Evolutionary conservation across 2,113 vertebrate species (phyloP), one percentile per base, ranked within the genome.

Genomic region (Edolisoma coerulescens): DNA sequence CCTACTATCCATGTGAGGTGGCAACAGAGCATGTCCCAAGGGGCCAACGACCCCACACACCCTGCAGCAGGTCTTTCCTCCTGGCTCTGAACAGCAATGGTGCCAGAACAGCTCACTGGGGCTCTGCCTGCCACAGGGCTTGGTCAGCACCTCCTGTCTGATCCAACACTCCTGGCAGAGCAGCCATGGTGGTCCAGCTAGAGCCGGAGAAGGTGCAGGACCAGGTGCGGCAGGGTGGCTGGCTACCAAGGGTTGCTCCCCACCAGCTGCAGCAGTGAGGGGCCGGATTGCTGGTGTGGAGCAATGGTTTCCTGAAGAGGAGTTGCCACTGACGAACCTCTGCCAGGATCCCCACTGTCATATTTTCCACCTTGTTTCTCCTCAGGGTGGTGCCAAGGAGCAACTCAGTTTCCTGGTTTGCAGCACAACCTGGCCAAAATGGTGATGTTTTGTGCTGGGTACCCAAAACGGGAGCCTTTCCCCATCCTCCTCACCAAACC

Each of bases 41-140:
- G 23, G 27, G 6, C 30, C 53, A 84, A 9, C 0, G 5, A 7
- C 6, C 13, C 20, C 2, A 0, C 18, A 33, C 5, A 30, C n/a
- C n/a, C 35, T 68, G 41, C 0, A 2, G 27, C 39, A 80, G 6
- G 14, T 69, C 45, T 71, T 44, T 63, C 26, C 21, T 54, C 28
- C 39, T n/a, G 49, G 26, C 9, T 30, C 59, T 39, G 53, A 73
- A 21, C 24, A 52, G 10, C 24, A 39, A 5, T 0, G 1, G 16
- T 57, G 28, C 33, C 2, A 26, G 45, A 52, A 53, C 0, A 0
- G 19, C 26, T 67, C 1, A 0, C 0, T 4, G 7, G 23, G 18
- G 22, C 12, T 74, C 23, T 92, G 39, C 35, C 30, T 74, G 67
- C 33, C 41, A 32, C 27, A 71, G 71, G 13, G 10, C 49, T 83